Conservation (phyloP, 2,888 invertebrate species). For the Ceraclea dissimilis region DNA sequence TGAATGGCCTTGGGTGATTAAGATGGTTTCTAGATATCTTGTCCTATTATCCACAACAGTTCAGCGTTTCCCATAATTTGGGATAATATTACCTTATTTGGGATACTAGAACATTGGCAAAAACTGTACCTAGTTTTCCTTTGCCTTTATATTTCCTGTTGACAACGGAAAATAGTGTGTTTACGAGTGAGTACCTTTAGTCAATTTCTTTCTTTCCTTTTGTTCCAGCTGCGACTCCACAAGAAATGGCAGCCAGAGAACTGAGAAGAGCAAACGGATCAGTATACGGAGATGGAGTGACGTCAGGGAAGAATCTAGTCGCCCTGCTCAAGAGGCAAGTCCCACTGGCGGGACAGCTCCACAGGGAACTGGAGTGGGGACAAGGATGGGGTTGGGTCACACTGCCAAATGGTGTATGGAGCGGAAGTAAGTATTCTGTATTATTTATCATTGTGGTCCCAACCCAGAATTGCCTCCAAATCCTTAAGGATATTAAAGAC, state of each 20-base stretch:
- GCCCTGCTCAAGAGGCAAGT: slow-evolving; percentile 47
- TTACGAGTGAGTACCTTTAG: too few relatives aligned
- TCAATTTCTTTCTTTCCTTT: not conserved
- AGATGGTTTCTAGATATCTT: too few relatives aligned
- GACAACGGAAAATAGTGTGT: too few relatives aligned
- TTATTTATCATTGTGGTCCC: not conserved
- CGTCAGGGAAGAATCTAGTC: slow-evolving; percentile 44
- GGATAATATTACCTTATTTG: too few relatives aligned
- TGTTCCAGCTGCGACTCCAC: slow-evolving; percentile 38
- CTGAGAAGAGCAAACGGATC: slow-evolving; percentile 32
- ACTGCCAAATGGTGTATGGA: slow-evolving; percentile 58
- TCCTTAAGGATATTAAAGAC: not conserved
- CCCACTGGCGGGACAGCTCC: slow-evolving; percentile 47
- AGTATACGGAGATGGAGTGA: slow-evolving; percentile 32
- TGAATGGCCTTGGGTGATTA: too few relatives aligned
- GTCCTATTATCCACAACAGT: too few relatives aligned
- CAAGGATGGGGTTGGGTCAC: slow-evolving; percentile 73
- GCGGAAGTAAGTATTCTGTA: slow-evolving; percentile 45
- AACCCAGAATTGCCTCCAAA: not conserved
- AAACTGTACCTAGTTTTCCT: too few relatives aligned
- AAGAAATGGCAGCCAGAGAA: slow-evolving; percentile 20
- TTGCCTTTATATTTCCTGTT: too few relatives aligned
- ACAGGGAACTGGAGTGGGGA: slow-evolving; percentile 57
- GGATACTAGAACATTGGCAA: too few relatives aligned
- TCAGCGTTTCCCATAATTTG: too few relatives aligned